A percentile compares a stretch with the other conserved stretches of the same genome.
Evolutionary conservation across 2,888 invertebrate genomes (phyloP).

Genomic region (Parelbella ahira): DNA sequence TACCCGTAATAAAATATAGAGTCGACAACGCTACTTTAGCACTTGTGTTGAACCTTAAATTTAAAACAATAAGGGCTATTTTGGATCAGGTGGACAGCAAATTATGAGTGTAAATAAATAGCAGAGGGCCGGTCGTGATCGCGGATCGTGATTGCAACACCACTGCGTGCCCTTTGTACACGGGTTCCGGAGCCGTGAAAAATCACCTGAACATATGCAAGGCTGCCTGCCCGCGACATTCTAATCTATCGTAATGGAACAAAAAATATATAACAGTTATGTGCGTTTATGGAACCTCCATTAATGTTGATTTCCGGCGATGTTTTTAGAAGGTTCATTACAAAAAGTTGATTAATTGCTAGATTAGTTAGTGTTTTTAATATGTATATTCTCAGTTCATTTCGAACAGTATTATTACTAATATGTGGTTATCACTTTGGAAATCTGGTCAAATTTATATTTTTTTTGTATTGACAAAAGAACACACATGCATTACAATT

Average conservation of each 20-base stretch:
- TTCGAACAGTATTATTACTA: too few relatives aligned
- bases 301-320: too few relatives aligned
- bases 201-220: constrained; percentile 78
- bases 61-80: constrained; percentile 37
- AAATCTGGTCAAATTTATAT: too few relatives aligned
- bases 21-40: constrained; percentile 34
- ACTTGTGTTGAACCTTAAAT: constrained; percentile 37
- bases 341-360: too few relatives aligned
- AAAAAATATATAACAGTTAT: constrained; percentile 33
- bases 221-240: constrained; percentile 60
- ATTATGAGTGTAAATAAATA: constrained; percentile 54
- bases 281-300: not conserved
- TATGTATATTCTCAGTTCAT: too few relatives aligned
- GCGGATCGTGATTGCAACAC: constrained; percentile 78
- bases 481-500: too few relatives aligned
- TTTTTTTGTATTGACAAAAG: too few relatives aligned
- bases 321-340: too few relatives aligned
- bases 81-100: constrained; percentile 38
- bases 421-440: too few relatives aligned
- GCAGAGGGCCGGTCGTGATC: constrained; percentile 74
- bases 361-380: too few relatives aligned
- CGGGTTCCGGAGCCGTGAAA: constrained; percentile 77
- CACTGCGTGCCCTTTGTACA: constrained; percentile 78
- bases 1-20: constrained; percentile 16
- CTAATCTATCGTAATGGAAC: constrained; percentile 59